Conservation (phyloP, 1,140 invertebrate genomes). For the Heliothis virescens region DNA sequence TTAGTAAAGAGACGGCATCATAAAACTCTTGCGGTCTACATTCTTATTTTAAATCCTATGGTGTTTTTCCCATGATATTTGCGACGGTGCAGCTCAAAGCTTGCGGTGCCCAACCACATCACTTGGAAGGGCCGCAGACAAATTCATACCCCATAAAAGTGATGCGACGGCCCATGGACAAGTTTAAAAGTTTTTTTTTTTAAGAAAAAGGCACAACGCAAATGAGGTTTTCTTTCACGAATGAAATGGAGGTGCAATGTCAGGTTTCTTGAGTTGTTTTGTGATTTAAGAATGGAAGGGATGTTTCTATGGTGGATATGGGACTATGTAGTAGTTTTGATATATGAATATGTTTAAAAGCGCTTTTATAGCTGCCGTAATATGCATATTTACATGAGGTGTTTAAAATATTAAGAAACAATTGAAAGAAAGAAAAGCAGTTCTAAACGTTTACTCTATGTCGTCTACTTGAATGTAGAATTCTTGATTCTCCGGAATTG, state of each 20-base stretch:
- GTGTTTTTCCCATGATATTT: constrained; percentile 35
- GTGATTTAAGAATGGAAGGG: background rate
- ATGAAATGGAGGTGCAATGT: constrained; percentile 8
- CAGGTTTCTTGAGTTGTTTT: background rate
- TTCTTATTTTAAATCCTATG: constrained; percentile 33
- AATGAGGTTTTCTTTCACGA: constrained; percentile 32
- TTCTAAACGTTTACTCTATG: no score
- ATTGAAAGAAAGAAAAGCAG: no score
- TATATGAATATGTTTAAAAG: no score
- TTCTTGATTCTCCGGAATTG: no score
- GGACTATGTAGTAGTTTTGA: no score
- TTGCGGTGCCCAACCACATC: constrained; percentile 46
- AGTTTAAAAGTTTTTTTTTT: background rate
- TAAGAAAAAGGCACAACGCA: constrained; percentile 2
- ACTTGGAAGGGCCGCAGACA: constrained; percentile 27
- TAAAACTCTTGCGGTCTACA: constrained; percentile 47
- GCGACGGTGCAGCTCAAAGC: constrained; percentile 41
- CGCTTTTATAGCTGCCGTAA: no score
- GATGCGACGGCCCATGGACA: constrained; percentile 17
- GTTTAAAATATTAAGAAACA: no score
- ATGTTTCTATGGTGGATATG: no score
- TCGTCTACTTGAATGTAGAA: no score
- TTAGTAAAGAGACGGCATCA: constrained; percentile 24
- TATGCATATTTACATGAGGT: no score
- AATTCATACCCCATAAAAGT: constrained; percentile 60